A percentile compares a stretch with the other conserved stretches of the same genome.
phyloP scores from a whole-genome alignment of 2,113 vertebrate species.

The Hemibates koningsi region DNA sequence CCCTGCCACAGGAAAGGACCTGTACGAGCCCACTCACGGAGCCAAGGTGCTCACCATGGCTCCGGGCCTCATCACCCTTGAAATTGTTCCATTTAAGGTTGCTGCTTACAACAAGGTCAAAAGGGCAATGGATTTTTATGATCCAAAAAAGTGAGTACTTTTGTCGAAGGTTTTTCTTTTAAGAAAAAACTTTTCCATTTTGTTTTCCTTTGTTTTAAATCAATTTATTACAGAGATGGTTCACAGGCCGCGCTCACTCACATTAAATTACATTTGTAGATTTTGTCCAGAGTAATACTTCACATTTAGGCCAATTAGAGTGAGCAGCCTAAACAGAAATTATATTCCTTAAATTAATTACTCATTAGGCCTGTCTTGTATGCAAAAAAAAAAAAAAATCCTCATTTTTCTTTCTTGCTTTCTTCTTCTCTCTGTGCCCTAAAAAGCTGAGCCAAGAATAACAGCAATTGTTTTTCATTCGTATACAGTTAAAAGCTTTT shows the following conservation, averaged over 20 bases:
- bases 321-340: slow-evolving; percentile 27
- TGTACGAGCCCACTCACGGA: slow-evolving; percentile 93
- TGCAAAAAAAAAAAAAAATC: neutral
- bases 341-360: slow-evolving; percentile 20
- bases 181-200: neutral
- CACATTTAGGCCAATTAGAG: slow-evolving; percentile 28
- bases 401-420: slow-evolving; percentile 18
- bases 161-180: neutral
- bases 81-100: slow-evolving; percentile 96
- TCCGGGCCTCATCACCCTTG: slow-evolving; percentile 90
- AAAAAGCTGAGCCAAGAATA: slow-evolving; percentile 47
- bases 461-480: slow-evolving; percentile 53
- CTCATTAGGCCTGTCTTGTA: slow-evolving; percentile 15
- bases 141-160: slow-evolving; percentile 84
- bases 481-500: slow-evolving; percentile 64
- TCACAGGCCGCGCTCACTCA: neutral
- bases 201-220: neutral
- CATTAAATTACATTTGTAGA: neutral
- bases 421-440: slow-evolving; percentile 4
- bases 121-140: slow-evolving; percentile 93
- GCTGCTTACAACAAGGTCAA: slow-evolving; percentile 95
- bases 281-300: slow-evolving; percentile 10
- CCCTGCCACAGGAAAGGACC: slow-evolving; percentile 88
- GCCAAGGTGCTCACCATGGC: slow-evolving; percentile 99
- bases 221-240: neutral